Base-by-base conservation (phyloP, 2,797 vertebrate species). In the Sebastes hopkinsi region DNA sequence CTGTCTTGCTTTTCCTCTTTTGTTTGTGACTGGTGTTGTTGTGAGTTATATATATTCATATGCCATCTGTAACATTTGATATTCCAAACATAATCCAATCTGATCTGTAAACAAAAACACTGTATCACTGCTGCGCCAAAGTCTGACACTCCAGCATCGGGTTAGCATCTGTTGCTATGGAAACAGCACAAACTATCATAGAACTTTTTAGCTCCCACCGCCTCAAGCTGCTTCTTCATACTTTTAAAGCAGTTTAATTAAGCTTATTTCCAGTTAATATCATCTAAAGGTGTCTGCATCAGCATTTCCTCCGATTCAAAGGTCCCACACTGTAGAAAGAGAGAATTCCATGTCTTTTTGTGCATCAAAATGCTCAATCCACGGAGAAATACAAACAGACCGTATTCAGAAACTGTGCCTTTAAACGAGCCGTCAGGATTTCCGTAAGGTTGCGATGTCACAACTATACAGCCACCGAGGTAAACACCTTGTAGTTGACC, bases 161-260 rank as follows among this genome's bases (percentile, higher is more conserved):
- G 20, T 74, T 73, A 74, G 52, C 72, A 70, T 83, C 27, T 82
- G 81, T 87, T 87, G 65, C 82, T 61, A 84, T 80, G 81, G 85
- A 80, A 83, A 87, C 59, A 65, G 50, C 73, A 64, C 81, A 81
- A 85, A 85, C 72, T 65, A 60, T 70, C 38, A 80, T 36, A 59
- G 55, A 52, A 82, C 27, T 80, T 79, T 79, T 67, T n/a, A 56
- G 67, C 56, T 29, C 14, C 65, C 16, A 1, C 30, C 60, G 50
- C 65, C 38, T 81, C 25, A 11, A 81, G 59, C 50, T 72, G 18
- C 32, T 25, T 71, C 65, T 77, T 67, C 30, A 38, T 36, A 58
- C 3, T 30, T 67, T 76, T 20, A 74, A 68, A 36, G 3, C 22
- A 11, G 55, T 79, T 74, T 75, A 62, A 66, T 77, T 64, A 60